Base-by-base conservation (phyloP, 2,797 vertebrate species). In the Astyanax mexicanus region DNA sequence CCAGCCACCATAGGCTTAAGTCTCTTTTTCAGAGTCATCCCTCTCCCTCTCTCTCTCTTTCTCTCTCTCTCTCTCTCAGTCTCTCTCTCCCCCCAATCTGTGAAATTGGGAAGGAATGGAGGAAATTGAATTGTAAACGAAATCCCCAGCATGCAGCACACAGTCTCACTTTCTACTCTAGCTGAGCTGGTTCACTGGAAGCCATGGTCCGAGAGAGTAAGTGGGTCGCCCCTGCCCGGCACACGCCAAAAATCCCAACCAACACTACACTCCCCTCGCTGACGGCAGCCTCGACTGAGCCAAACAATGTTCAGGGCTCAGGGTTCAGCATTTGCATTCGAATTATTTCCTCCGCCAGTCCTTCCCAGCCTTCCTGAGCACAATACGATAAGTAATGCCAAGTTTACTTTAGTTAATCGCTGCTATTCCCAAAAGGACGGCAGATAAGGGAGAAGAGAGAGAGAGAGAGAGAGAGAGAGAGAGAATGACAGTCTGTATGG, bases 391-490 rank as follows among this genome's bases (percentile, higher is more conserved):
- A 95, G 91, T 94, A 90, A 94, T 95, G 90, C 89, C 88, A 90
- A 94, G 79, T 90, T 94, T 91, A 91, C 91, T 94, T 91, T 90
- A 75, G 86, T 93, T 94, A 93, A 95, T 92, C 92, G 94, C 91
- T 90, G 89, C 91, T 87, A 87, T 91, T 94, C 88, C 90, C 89
- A 91, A 90, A 86, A 89, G 92, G 86, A 88, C 89, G 80, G 89
- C 88, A 90, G 92, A 95, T 93, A 94, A 94, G 75, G 74, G 79
- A 29, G 44, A 78, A 78, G 84, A 86, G 54, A n/a, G 78, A 74
- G 64, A 83, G 83, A 77, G 78, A 76, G 77, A 68, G 73, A 55
- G 78, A 69, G 64, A 49, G 9, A 6, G 32, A 64, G 47, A 29
- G 35, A 29, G 40, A 55, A 38, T 32, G 75, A 84, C 78, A 73